phyloP scores from a whole-genome alignment of 2,888 invertebrate genomes.

The Drosophila kanekoi region DNA sequence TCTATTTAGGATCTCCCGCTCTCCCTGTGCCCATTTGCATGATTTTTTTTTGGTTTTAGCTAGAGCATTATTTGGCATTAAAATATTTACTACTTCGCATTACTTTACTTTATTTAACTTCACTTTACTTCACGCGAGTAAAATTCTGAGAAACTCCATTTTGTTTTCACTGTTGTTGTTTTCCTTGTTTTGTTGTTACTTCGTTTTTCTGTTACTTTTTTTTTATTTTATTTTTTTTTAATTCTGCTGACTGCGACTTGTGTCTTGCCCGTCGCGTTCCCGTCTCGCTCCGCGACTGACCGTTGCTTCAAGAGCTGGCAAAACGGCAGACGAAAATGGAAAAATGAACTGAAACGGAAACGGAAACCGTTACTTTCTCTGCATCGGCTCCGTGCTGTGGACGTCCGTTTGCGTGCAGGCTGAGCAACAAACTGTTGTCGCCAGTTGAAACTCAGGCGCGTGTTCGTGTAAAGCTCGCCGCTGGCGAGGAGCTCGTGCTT shows the following conservation, averaged over 20 bases:
- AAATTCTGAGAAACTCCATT: conserved; percentile 52
- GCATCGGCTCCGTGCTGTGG: conserved; percentile 28
- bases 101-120: conserved; percentile 31
- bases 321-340: conserved; percentile 21
- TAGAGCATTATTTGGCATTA: conserved; percentile 38
- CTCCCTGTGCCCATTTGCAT: background rate
- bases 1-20: conserved; percentile 2
- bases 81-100: conserved; percentile 35
- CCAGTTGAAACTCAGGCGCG: conserved; percentile 39
- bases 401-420: conserved; percentile 79
- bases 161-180: conserved; percentile 35
- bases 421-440: conserved; percentile 85
- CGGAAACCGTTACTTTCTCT: conserved; percentile 34
- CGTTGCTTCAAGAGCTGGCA: conserved; percentile 34
- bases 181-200: conserved; percentile 7
- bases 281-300: conserved; percentile 42
- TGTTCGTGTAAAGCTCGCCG: conserved; percentile 45
- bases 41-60: conserved; percentile 17
- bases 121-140: conserved; percentile 35
- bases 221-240: conserved; percentile 7
- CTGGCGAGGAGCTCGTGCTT: conserved; percentile 35
- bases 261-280: conserved; percentile 27
- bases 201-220: conserved; percentile 17
- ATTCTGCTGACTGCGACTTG: conserved; percentile 24
- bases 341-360: conserved; percentile 40